Evolutionary conservation across 2,797 vertebrate genomes (phyloP).

Genomic region (Phrynocephalus guinanensis): DNA sequence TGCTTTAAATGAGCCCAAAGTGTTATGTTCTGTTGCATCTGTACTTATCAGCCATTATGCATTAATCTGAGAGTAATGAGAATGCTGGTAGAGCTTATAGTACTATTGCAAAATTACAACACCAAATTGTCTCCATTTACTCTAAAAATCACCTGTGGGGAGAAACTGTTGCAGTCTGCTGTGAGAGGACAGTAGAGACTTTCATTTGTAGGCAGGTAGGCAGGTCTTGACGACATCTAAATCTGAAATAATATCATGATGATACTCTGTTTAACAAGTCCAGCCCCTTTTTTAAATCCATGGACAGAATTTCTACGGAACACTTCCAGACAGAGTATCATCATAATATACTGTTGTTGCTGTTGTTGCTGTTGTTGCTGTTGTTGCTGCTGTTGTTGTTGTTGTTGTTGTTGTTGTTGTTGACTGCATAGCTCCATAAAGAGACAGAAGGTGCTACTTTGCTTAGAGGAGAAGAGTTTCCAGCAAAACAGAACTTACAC

Average conservation of each 20-base stretch:
- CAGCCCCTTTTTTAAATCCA: not conserved
- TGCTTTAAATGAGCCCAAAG: conserved; percentile 15
- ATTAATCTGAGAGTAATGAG: conserved; percentile 2
- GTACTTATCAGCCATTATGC: conserved; percentile 11
- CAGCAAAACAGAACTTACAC: too few relatives aligned
- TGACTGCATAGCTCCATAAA: too few relatives aligned
- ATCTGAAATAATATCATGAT: not conserved
- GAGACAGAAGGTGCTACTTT: too few relatives aligned
- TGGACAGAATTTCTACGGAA: too few relatives aligned
- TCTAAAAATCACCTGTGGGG: not conserved
- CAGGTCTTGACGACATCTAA: not conserved
- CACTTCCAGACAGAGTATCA: too few relatives aligned
- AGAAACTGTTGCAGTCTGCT: not conserved
- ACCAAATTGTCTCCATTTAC: conserved; percentile 14
- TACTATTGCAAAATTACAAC: conserved; percentile 20
- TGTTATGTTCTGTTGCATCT: conserved; percentile 2
- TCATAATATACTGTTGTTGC: too few relatives aligned
- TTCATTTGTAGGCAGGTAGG: not conserved
- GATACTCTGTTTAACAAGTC: not conserved
- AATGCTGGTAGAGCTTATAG: not conserved
- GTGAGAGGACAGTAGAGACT: too few relatives aligned
- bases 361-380: too few relatives aligned
- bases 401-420: too few relatives aligned
- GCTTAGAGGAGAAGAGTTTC: too few relatives aligned
- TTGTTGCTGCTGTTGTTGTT: too few relatives aligned